Conservation (phyloP, 2,113 vertebrate genomes). For the Phocoena phocoena region DNA sequence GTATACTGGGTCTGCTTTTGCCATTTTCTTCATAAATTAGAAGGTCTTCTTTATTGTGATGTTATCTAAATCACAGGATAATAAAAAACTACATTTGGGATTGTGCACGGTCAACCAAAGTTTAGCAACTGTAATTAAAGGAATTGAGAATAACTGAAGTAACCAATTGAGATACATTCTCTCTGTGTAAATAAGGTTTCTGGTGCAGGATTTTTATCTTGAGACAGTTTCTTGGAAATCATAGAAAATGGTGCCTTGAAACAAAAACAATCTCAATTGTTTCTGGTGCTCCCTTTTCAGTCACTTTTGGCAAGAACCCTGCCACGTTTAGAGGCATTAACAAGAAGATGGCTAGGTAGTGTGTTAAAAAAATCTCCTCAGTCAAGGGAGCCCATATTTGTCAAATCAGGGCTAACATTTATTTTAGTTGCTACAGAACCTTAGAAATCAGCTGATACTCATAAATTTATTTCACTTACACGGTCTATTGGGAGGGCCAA, state of each 20-base stretch:
- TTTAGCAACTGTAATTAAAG: neutral
- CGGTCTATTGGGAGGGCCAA: neutral
- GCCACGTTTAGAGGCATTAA: neutral
- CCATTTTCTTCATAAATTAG: neutral
- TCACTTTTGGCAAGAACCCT: neutral
- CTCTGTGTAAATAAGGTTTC: neutral
- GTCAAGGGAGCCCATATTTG: neutral
- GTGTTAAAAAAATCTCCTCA: neutral
- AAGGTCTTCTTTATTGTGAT: neutral
- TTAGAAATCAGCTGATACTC: neutral
- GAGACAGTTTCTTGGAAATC: neutral
- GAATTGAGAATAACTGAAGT: neutral
- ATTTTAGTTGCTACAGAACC: neutral
- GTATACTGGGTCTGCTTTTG: neutral
- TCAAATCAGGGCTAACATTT: neutral
- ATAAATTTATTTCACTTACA: neutral
- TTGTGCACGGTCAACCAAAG: neutral
- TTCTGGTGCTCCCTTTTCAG: neutral
- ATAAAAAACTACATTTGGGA: neutral
- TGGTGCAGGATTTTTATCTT: neutral
- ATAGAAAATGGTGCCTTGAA: neutral
- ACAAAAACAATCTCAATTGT: neutral
- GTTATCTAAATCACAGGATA: neutral
- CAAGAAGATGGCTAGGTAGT: neutral
- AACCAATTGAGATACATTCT: neutral